Base-by-base conservation (phyloP, 2,888 invertebrate species). In the Gnatocerus cornutus region DNA sequence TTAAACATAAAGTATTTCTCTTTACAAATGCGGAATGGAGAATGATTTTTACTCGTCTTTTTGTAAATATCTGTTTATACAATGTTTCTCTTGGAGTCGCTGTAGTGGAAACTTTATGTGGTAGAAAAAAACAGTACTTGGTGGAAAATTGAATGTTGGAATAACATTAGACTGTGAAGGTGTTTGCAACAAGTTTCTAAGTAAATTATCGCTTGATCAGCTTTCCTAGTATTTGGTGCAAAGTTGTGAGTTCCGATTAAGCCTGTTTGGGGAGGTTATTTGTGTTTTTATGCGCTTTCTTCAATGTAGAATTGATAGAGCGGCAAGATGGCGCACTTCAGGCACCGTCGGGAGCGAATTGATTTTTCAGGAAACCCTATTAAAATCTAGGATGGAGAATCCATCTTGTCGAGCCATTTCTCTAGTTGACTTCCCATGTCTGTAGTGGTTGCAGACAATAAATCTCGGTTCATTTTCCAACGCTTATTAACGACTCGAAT, bases 1-100 rank as follows among this genome's bases (percentile, higher is more conserved):
- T 39, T 55, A 55, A 55, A 16, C 55, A 55, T 55, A 55, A 55
- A 55, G 39, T 39, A 55, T 56, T 29, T 29, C 56, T 56, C 43
- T 43, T 56, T 56, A 43, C 12, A 29, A 56, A 43, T 43, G 16
- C 37, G 33, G 21, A 12, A 41, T n/a, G 39, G 12, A 3, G 50
- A 50, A 46, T 16, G 46, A 16, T 16, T 16, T 46, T 46, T 46
- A n/a, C n/a, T 7, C 13, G 4, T 43, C 12, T 46, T 46, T 46
- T 46, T 16, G 8, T 46, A 10, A 46, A 46, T 14, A 46, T 27
- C 16, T 46, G n/a, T 46, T 41, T 10, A 13, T 41, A n/a, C 41
- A 13, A 13, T 41, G 41, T 41, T 41, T 33, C 9, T 7, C 7
- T 21, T 21, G 1, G 21, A 21, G 21, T 21, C n/a, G n/a, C n/a